Percentiles rank a stretch among this genome's conserved stretches.
phyloP scores from a whole-genome alignment of 2,113 vertebrate genomes.

The Callipepla squamata region DNA sequence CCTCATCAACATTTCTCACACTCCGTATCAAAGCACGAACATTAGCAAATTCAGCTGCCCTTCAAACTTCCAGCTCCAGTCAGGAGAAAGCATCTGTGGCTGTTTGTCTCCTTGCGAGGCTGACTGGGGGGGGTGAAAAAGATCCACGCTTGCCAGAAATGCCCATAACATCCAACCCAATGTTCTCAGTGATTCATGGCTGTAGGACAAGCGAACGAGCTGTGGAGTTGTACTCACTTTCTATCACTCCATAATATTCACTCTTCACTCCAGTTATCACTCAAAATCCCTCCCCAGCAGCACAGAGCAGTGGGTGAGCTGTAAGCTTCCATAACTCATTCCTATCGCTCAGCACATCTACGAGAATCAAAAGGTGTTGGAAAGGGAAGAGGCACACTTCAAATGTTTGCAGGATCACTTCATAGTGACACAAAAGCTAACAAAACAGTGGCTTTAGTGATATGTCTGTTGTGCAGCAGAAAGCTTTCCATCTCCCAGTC shows the following conservation, averaged over 20 bases:
- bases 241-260: not conserved
- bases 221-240: not conserved
- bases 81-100: constrained; percentile 50
- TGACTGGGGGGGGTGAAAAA: not conserved
- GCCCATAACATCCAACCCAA: not conserved
- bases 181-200: not conserved
- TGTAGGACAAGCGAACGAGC: not conserved
- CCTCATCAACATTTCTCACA: constrained; percentile 78
- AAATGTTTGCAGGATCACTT: not conserved
- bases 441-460: not conserved
- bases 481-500: not conserved
- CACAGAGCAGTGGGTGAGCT: not conserved
- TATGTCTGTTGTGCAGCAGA: fast-evolving
- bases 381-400: not conserved
- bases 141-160: not conserved
- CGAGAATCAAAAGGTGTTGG: not conserved
- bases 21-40: constrained; percentile 73
- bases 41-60: constrained; percentile 73
- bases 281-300: not conserved
- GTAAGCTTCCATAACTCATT: not conserved
- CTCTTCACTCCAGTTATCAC: fast-evolving
- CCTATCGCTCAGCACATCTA: not conserved
- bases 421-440: not conserved
- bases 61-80: constrained; percentile 62
- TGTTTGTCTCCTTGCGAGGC: constrained; percentile 11